Percentiles rank a stretch among this genome's conserved stretches.
Conservation (phyloP, 2,797 vertebrate species). For the Halcyon leucocephala region DNA sequence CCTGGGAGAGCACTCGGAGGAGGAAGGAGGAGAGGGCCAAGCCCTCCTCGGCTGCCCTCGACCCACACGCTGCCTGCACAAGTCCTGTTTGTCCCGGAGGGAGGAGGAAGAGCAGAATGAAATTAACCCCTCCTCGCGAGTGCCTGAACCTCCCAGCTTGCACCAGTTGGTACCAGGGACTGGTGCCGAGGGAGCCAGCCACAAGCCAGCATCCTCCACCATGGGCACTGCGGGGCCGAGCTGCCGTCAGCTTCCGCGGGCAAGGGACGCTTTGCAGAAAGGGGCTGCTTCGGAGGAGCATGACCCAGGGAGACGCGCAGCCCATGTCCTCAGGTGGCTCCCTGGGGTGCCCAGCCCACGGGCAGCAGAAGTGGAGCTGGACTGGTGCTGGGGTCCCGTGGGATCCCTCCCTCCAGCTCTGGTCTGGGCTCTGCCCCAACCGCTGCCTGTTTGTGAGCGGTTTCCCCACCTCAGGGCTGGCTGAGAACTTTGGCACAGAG, state of each 20-base stretch:
- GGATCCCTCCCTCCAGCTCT: background rate
- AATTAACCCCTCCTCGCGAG: no score
- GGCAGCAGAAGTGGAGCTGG: accelerated
- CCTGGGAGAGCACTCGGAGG: accelerated
- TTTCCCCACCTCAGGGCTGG: background rate
- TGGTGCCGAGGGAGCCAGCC: accelerated
- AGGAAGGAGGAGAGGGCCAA: accelerated
- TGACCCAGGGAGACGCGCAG: background rate
- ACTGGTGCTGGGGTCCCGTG: accelerated
- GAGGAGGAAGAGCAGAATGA: background rate
- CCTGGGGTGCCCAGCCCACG: background rate
- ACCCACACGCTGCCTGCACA: background rate
- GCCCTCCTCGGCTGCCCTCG: background rate
- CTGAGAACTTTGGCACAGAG: background rate
- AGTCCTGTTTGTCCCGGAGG: background rate
- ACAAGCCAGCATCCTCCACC: background rate
- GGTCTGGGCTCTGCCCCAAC: background rate
- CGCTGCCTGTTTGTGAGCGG: accelerated
- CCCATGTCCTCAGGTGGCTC: background rate
- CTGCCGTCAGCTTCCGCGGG: background rate
- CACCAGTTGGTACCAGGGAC: background rate
- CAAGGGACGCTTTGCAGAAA: background rate
- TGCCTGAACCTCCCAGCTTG: no score
- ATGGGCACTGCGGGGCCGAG: accelerated
- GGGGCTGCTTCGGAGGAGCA: background rate